Conservation (phyloP, 2,113 vertebrate species). For the Daboia siamensis region DNA sequence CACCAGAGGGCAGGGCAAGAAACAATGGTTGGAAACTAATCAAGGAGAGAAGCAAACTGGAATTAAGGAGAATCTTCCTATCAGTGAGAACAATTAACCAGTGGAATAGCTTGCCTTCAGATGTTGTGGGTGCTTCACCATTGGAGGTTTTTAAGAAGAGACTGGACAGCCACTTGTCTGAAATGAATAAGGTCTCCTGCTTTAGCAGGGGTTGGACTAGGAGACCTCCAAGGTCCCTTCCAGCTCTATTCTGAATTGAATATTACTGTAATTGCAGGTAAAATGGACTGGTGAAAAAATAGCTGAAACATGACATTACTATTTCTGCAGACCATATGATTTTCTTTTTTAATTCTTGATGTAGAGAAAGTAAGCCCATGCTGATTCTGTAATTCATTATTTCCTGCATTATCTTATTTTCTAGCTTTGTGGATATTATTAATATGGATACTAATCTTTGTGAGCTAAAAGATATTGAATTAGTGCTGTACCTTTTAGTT, state of each 20-base stretch:
- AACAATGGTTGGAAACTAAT: no score
- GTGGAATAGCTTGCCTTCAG: no score
- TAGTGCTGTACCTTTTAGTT: constrained; percentile 36
- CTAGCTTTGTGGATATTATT: not conserved
- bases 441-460: not conserved
- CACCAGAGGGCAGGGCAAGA: no score
- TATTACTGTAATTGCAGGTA: not conserved
- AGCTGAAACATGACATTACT: not conserved
- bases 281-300: not conserved
- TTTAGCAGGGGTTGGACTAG: not conserved
- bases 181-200: not conserved
- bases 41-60: no score
- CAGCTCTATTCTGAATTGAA: not conserved
- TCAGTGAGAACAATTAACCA: no score
- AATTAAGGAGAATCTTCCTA: no score
- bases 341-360: not conserved
- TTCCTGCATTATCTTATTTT: constrained; percentile 24
- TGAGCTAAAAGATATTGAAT: constrained; percentile 28
- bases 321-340: not conserved
- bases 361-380: not conserved
- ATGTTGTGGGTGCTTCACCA: no score
- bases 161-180: not conserved
- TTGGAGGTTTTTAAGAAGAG: no score
- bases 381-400: not conserved
- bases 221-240: no score